Evolutionary conservation across 1,140 invertebrate species (phyloP).

Genomic region (Antheraea pernyi): DNA sequence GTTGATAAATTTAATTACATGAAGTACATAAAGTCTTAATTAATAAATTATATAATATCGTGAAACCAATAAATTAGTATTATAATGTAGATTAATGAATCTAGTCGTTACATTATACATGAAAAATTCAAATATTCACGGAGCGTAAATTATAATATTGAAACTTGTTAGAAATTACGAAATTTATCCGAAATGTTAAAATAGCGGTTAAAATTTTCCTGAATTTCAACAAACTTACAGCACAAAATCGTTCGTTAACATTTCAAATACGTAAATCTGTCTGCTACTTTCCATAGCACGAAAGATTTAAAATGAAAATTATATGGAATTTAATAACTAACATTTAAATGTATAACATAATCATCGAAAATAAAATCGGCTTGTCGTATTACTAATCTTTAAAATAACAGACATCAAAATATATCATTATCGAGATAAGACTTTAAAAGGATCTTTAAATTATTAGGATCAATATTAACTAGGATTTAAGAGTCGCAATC

Average conservation of each 20-base stretch:
- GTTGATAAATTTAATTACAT: too few relatives aligned
- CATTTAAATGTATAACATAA: neutral
- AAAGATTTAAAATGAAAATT: neutral
- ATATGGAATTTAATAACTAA: neutral
- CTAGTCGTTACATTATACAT: too few relatives aligned
- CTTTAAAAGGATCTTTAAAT: too few relatives aligned
- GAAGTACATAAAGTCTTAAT: too few relatives aligned
- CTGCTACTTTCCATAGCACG: neutral
- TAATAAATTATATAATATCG: too few relatives aligned
- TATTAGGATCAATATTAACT: too few relatives aligned
- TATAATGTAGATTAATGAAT: too few relatives aligned
- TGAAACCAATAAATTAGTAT: too few relatives aligned
- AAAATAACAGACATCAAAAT: too few relatives aligned
- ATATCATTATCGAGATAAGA: too few relatives aligned
- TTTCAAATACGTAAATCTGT: slow-evolving; percentile 7
- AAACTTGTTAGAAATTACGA: neutral
- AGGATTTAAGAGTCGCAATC: too few relatives aligned
- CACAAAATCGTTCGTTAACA: slow-evolving; percentile 6
- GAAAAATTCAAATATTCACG: neutral
- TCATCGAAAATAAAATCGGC: neutral
- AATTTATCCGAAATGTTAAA: neutral
- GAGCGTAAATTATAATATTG: neutral
- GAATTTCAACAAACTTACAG: slow-evolving; percentile 1
- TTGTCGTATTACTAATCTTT: too few relatives aligned
- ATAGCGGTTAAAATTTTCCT: neutral